phyloP scores from a whole-genome alignment of 2,888 invertebrate genomes.

The Cryptops parisi region DNA sequence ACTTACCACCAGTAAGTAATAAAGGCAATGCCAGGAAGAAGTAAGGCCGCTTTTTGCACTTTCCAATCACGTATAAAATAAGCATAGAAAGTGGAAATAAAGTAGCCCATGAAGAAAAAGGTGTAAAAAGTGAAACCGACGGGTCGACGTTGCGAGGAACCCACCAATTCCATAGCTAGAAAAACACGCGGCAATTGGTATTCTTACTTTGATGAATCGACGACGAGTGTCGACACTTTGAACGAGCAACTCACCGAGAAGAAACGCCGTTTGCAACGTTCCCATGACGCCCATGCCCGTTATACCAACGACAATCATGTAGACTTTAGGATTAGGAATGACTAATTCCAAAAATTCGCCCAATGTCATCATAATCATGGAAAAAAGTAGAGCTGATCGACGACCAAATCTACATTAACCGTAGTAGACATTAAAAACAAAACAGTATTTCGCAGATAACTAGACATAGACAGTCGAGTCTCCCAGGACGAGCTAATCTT shows the following conservation, averaged over 20 bases:
- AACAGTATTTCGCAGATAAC: too few relatives aligned
- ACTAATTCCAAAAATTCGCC: constrained; percentile 5
- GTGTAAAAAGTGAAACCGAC: constrained; percentile 10
- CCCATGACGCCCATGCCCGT: constrained; percentile 2
- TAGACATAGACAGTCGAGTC: too few relatives aligned
- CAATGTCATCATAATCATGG: background rate
- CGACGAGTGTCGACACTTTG: background rate
- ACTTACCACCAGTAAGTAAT: constrained; percentile 10
- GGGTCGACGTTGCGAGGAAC: constrained; percentile 10
- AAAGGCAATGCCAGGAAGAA: constrained; percentile 5
- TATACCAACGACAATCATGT: constrained; percentile 3
- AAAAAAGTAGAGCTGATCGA: constrained; percentile 2
- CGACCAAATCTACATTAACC: constrained; percentile 10
- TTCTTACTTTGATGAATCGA: background rate
- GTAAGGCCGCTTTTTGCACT: constrained; percentile 6
- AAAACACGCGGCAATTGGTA: background rate
- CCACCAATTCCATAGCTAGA: constrained; percentile 11
- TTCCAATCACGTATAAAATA: constrained; percentile 10
- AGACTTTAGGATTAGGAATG: constrained; percentile 1
- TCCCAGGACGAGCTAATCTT: too few relatives aligned
- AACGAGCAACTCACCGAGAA: background rate
- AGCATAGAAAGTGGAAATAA: constrained; percentile 10
- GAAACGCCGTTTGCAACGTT: constrained; percentile 3
- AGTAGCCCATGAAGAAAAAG: constrained; percentile 6
- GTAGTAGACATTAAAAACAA: too few relatives aligned